phyloP scores from a whole-genome alignment of 2,888 invertebrate genomes.

The Danaus chrysippus region DNA sequence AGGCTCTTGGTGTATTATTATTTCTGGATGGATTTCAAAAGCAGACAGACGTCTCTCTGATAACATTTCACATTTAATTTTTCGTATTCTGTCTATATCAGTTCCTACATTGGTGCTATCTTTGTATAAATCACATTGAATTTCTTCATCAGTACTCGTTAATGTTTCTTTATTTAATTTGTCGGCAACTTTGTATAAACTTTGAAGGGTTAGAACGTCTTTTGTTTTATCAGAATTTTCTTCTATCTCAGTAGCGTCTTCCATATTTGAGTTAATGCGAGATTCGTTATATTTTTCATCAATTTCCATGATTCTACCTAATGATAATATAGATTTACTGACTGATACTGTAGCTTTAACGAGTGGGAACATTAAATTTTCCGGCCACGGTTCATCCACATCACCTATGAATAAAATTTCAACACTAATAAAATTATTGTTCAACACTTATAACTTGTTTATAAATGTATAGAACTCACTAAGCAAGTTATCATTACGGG shows the following conservation, averaged over 20 bases:
- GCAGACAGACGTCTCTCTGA: slow-evolving; percentile 16
- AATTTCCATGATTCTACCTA: slow-evolving; percentile 55
- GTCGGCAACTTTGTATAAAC: too few relatives aligned
- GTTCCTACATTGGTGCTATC: not conserved
- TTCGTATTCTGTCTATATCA: slow-evolving; percentile 8
- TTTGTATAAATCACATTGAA: too few relatives aligned
- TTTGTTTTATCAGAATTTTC: not conserved
- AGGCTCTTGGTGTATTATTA: not conserved
- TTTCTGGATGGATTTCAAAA: slow-evolving; percentile 20
- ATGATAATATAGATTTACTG: slow-evolving; percentile 56
- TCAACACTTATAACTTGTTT: not conserved
- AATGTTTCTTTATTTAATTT: too few relatives aligned
- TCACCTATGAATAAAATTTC: slow-evolving; percentile 41
- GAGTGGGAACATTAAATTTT: slow-evolving; percentile 36
- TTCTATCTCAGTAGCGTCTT: not conserved
- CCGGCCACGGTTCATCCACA: slow-evolving; percentile 65
- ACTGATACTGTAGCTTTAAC: slow-evolving; percentile 51
- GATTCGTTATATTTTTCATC: slow-evolving; percentile 41
- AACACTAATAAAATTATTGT: slow-evolving; percentile 5
- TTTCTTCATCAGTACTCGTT: too few relatives aligned
- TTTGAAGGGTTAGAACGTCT: too few relatives aligned
- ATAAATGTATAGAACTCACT: slow-evolving; percentile 44
- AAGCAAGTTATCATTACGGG: slow-evolving; percentile 50
- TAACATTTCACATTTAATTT: slow-evolving; percentile 17
- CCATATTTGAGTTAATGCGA: not conserved